A percentile compares a stretch with the other conserved stretches of the same genome.
These are phyloP conservation scores for Bryconaethiops microstoma DNA, from an alignment of 2,797 vertebrate genomes.

Conservation along the genomic window DNA sequence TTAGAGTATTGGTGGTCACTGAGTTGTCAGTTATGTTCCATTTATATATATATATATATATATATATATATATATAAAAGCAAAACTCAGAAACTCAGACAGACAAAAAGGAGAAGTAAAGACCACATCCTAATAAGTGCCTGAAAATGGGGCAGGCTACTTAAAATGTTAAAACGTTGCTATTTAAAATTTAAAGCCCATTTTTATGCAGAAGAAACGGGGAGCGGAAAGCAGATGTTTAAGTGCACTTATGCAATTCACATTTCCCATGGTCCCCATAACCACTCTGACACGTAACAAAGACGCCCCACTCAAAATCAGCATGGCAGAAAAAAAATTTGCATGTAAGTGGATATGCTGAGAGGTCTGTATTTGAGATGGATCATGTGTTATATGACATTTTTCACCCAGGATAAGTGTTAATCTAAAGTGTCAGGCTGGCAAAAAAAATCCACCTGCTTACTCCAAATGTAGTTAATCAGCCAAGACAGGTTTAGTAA, in stretches of 20 bases:
- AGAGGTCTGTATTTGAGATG: background rate
- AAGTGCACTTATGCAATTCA: constrained; percentile 14
- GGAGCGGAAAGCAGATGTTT: background rate
- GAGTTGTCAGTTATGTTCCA: too few relatives aligned
- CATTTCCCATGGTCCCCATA: constrained; percentile 12
- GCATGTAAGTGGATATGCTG: background rate
- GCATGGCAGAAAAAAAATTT: constrained; percentile 10
- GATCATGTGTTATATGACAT: background rate
- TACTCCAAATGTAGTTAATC: too few relatives aligned
- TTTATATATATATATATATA: too few relatives aligned
- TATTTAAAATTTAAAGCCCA: constrained; percentile 13
- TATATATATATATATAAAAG: too few relatives aligned
- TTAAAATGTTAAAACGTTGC: constrained; percentile 6
- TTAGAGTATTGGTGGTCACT: too few relatives aligned
- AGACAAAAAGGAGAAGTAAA: background rate
- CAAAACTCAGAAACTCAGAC: background rate
- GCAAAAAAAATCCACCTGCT: background rate
- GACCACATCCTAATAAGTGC: background rate
- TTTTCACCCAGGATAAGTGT: background rate
- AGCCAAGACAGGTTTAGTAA: too few relatives aligned
- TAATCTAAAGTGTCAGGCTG: background rate
- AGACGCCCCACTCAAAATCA: constrained; percentile 18
- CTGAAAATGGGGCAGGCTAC: background rate
- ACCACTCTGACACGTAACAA: constrained; percentile 9
- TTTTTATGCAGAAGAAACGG: background rate